Evolutionary conservation across 2,888 invertebrate species (phyloP).

Genomic region (Parnassius mnemosyne): DNA sequence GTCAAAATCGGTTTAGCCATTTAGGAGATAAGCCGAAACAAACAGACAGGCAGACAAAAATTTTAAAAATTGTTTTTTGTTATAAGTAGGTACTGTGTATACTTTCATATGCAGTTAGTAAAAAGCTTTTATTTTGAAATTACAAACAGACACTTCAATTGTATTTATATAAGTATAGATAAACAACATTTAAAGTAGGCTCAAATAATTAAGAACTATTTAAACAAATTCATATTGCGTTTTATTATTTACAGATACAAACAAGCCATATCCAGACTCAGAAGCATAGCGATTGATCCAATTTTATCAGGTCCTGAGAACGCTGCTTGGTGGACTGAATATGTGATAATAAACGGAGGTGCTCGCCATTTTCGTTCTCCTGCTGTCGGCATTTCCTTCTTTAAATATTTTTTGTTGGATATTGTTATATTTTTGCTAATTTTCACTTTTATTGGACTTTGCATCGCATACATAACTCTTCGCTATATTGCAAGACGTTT

Average conservation of each 20-base stretch:
- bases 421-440: constrained; percentile 41
- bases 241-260: constrained; percentile 54
- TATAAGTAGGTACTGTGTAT: too few species aligned
- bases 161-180: too few species aligned
- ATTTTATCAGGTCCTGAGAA: constrained; percentile 67
- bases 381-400: constrained; percentile 54
- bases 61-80: too few species aligned
- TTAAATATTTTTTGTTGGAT: constrained; percentile 66
- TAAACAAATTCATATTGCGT: too few species aligned
- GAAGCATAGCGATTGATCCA: constrained; percentile 47
- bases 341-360: constrained; percentile 68
- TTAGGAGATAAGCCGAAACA: too few species aligned
- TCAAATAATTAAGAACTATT: too few species aligned
- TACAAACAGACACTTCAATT: too few species aligned
- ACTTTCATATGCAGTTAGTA: too few species aligned
- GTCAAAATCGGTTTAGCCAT: too few species aligned
- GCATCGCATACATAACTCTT: constrained; percentile 39
- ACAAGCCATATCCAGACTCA: constrained; percentile 50
- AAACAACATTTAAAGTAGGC: too few species aligned
- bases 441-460: constrained; percentile 34
- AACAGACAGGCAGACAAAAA: too few species aligned
- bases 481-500: constrained; percentile 43
- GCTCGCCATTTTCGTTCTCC: constrained; percentile 68
- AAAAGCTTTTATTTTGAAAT: too few species aligned
- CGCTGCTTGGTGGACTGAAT: constrained; percentile 78